A percentile compares a stretch with the other conserved stretches of the same genome.
Evolutionary conservation across 2,113 vertebrate genomes (phyloP).

Genomic region (Myanophis thanlyinensis): DNA sequence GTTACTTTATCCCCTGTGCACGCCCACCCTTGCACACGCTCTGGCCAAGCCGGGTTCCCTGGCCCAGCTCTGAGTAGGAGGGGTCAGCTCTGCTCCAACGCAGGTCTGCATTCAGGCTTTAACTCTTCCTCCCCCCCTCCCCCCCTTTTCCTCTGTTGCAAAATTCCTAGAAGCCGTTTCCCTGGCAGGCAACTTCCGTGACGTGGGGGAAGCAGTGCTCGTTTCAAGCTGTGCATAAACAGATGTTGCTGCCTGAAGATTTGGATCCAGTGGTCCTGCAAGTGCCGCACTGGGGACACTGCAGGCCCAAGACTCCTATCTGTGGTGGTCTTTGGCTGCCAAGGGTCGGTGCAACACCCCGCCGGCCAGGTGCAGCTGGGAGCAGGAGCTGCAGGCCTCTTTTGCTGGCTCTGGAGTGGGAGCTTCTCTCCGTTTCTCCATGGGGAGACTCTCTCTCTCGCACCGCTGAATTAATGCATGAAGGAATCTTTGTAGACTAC

Average conservation of each 20-base stretch:
- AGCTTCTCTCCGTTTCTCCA: background rate
- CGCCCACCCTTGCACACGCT: background rate
- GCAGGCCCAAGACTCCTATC: background rate
- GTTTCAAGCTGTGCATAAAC: background rate
- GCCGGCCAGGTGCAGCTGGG: background rate
- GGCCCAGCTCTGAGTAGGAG: conserved; percentile 14
- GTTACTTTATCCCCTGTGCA: conserved; percentile 10
- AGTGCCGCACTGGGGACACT: background rate
- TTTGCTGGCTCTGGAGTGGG: background rate
- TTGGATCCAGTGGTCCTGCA: background rate
- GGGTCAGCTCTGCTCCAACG: conserved; percentile 10
- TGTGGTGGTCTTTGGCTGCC: background rate
- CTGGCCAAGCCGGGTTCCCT: conserved; percentile 27
- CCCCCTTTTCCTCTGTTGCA: conserved; percentile 34
- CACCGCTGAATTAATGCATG: background rate
- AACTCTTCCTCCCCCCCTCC: conserved; percentile 38
- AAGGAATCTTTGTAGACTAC: background rate
- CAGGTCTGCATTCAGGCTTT: conserved; percentile 13
- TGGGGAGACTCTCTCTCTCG: background rate
- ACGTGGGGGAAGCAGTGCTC: background rate
- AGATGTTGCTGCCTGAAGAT: background rate
- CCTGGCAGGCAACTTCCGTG: background rate
- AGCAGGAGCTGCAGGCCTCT: background rate
- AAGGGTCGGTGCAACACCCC: background rate
- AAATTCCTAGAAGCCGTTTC: conserved; percentile 24